Evolutionary conservation across 2,797 vertebrate genomes (phyloP), one percentile per base, ranked within the genome.

Genomic region (Ceryle rudis): DNA sequence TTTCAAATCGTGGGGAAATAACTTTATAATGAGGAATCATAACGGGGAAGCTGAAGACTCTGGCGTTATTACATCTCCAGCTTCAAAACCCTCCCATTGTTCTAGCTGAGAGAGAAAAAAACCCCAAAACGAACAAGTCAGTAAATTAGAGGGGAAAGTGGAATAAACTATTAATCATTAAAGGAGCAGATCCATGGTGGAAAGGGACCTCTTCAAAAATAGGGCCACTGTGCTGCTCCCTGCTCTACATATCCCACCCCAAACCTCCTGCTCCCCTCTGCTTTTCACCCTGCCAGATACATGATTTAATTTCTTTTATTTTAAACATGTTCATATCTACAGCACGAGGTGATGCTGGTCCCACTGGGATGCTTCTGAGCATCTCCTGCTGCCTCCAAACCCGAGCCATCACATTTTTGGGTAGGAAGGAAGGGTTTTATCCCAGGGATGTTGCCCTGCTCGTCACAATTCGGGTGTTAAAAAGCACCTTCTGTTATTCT

Each of bases 21-120:
- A 97, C 94, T 97, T 98, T 96, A 89, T 98, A 98, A 98, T 97
- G 96, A 98, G 97, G 96, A 96, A 95, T 93, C 94, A 62, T 33
- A 90, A 94, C 18, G 54, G 86, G 92, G 94, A 95, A 90, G 74
- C 60, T 57, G 93, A 97, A 95, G 96, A 80, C 55, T 92, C 77
- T 1, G 42, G 91, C 13, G 9, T 94, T 96, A 78, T 90, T 96
- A 94, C 92, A 96, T 44, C 75, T 90, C 90, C 55, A 64, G 92
- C 96, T 97, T 97, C 95, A 97, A 97, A 97, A 94, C 80, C 64
- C 81, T 95, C 81, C 80, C 86, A 96, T 98, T 98, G 97, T 98
- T 98, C 94, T 81, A 74, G 77, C 46, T 96, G 96, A 96, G 97
- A 97, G 86, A 81, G 77, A 10, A 35, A 78, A 80, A 29, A 83